These are phyloP conservation scores for Carposina sasakii DNA, from an alignment of 1,140 invertebrate species.

Conservation along the genomic window DNA sequence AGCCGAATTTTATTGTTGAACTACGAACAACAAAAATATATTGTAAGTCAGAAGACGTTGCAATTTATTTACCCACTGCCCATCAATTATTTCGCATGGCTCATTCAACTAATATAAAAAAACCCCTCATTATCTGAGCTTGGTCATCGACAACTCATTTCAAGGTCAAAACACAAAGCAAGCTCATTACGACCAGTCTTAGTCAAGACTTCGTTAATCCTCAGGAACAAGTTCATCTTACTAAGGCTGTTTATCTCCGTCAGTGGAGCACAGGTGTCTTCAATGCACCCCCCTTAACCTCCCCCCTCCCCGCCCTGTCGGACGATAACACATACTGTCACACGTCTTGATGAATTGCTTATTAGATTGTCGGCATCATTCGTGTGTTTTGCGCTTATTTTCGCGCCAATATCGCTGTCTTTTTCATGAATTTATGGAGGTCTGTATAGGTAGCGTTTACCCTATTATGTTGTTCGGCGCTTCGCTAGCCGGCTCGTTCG, in stretches of 20 bases:
- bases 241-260: conserved; percentile 42
- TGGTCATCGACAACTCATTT: no score
- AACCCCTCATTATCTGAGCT: no score
- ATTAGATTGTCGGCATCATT: conserved; percentile 47
- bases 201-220: conserved; percentile 58
- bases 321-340: conserved; percentile 53
- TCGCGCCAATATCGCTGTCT: conserved; percentile 30
- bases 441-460: conserved; percentile 19
- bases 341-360: conserved; percentile 56
- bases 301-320: conserved; percentile 12
- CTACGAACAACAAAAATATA: no score
- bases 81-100: no score
- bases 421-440: conserved; percentile 30
- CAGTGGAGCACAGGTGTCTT: conserved; percentile 50
- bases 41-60: no score
- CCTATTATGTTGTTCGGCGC: conserved; percentile 39
- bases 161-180: no score
- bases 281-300: conserved; percentile 22
- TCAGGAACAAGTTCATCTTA: conserved; percentile 46
- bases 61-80: no score
- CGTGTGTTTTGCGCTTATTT: conserved; percentile 40
- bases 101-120: no score
- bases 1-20: no score
- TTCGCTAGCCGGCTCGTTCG: no score
- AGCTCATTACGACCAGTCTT: conserved; percentile 49